phyloP scores from a whole-genome alignment of 2,888 invertebrate genomes.

The Caradrina clavipalpis region DNA sequence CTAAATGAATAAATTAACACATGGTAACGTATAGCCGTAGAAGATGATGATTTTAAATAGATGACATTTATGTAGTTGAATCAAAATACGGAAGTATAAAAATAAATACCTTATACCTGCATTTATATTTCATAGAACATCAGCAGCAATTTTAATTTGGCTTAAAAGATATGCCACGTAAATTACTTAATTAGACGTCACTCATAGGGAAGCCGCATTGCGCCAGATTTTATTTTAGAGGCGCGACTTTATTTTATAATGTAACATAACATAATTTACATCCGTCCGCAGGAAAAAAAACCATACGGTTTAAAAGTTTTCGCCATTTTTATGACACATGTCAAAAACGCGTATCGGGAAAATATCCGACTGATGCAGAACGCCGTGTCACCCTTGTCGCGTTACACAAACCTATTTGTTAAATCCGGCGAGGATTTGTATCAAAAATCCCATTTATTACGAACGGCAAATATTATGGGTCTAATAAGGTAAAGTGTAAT shows the following conservation, averaged over 20 bases:
- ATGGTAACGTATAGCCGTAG: too few species aligned
- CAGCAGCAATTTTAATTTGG: constrained; percentile 1
- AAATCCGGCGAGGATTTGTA: constrained; percentile 67
- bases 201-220: constrained; percentile 38
- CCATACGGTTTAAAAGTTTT: neutral
- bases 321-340: constrained; percentile 8
- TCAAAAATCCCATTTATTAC: constrained; percentile 53
- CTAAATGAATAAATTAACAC: too few species aligned
- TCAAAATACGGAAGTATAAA: neutral
- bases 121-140: neutral
- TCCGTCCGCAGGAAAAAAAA: too few species aligned
- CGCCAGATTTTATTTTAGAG: constrained; percentile 21
- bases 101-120: neutral
- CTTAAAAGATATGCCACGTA: constrained; percentile 4
- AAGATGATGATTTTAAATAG: neutral
- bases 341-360: constrained; percentile 14
- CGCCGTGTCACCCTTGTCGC: constrained; percentile 66
- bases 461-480: constrained; percentile 31
- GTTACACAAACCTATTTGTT: constrained; percentile 75
- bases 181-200: constrained; percentile 23
- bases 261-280: too few species aligned
- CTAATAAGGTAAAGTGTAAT: constrained; percentile 34
- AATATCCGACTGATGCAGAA: constrained; percentile 30
- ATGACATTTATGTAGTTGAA: too few species aligned
- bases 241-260: too few species aligned